These are phyloP conservation scores for Alloplasta piceator DNA, from an alignment of 2,888 invertebrate species.

Conservation along the genomic window DNA sequence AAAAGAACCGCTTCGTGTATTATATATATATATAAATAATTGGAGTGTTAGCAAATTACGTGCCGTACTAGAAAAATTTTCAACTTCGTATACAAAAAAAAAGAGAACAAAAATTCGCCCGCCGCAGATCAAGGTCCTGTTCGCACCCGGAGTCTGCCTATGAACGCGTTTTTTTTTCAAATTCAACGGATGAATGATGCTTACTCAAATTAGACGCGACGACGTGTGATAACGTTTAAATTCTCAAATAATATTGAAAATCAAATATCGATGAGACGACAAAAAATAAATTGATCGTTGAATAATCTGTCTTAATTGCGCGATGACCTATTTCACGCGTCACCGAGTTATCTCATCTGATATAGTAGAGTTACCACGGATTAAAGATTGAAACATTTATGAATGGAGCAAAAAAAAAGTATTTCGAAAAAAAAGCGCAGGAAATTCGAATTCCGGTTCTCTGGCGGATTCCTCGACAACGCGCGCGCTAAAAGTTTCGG, in stretches of 20 bases:
- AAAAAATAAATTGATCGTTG: background rate
- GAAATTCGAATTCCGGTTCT: conserved; percentile 4
- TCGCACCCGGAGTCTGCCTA: conserved; percentile 48
- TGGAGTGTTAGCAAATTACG: conserved; percentile 53
- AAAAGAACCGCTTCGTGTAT: conserved; percentile 75
- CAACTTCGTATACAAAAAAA: conserved; percentile 40
- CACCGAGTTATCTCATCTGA: background rate
- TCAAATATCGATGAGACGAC: background rate
- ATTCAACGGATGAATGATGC: conserved; percentile 19
- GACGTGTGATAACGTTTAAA: background rate
- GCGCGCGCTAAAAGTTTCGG: background rate
- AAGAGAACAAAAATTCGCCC: conserved; percentile 38
- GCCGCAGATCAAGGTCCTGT: conserved; percentile 36
- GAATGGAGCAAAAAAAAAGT: background rate
- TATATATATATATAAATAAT: conserved; percentile 54
- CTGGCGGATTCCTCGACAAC: background rate
- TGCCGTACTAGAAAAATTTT: conserved; percentile 57
- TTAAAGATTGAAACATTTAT: background rate
- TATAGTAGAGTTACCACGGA: background rate
- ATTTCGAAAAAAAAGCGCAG: conserved; percentile 12
- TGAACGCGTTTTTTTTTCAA: conserved; percentile 36
- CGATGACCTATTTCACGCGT: background rate
- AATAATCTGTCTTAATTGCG: background rate
- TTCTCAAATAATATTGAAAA: background rate
- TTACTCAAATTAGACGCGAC: background rate